Evolutionary conservation across 1,140 invertebrate genomes (phyloP), one percentile per base, ranked within the genome.

Genomic region (Apocrypta bakeri): DNA sequence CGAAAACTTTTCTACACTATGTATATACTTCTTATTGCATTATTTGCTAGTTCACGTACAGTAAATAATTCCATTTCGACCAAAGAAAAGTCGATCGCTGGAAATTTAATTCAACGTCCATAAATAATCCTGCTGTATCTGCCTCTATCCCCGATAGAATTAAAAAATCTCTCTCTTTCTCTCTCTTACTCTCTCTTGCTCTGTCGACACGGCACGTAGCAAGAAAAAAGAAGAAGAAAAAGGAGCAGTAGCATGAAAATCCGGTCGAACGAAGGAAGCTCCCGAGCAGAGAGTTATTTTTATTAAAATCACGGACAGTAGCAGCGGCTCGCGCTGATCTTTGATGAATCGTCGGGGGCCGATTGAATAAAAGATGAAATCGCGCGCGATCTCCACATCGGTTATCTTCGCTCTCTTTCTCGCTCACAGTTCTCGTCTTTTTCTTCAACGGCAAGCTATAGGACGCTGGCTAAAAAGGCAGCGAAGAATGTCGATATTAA

Each of bases 341-440:
- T 79, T 79, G 89, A 90, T 87, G 88, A 88, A 85, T 88, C 86
- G 85, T 17, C 21, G 12, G n/a, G 25, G 37, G 68, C 37, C 84
- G 86, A 88, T 87, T 92, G 91, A 92, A 92, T 91, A 91, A 92
- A 92, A 92, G 89, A 92, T 92, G 88, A 91, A 88, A 87, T 82
- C 29, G 76, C 37, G 71, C 84, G 83, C 31, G 63, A 66, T 77
- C 68, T 63, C 81, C 27, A 17, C 6, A 83, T 73, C 85, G 86
- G 31, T 24, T 73, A 69, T 68, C 27, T 37, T 42, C 42, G 14
- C 24, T 17, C 42, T 33, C 61, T 69, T 3, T 25, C 9, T 25
- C 63, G 6, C 27, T n/a, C n/a, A n/a, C 21, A 8, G 6, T 33
- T 29, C 64, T 4, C 17, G 21, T 7, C 42, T 81, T 64, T 61